A percentile compares a stretch with the other conserved stretches of the same genome.
These are phyloP conservation scores for Aphaenogaster rudis DNA, from an alignment of 1,140 invertebrate species.

Conservation along the genomic window DNA sequence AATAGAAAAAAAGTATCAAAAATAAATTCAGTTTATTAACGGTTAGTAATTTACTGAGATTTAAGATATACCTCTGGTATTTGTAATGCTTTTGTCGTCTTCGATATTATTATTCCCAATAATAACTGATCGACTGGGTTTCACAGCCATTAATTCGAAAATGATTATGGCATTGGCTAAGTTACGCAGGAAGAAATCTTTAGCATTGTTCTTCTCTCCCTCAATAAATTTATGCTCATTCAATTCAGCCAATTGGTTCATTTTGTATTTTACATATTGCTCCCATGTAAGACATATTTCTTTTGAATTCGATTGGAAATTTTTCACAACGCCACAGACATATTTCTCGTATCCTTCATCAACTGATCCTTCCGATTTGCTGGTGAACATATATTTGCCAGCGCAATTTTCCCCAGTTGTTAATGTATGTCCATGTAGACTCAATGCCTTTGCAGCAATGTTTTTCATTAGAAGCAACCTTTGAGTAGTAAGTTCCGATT, in stretches of 20 bases:
- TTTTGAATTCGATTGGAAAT: slow-evolving; percentile 84
- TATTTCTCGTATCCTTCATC: slow-evolving; percentile 74
- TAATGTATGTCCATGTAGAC: slow-evolving; percentile 77
- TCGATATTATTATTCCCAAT: slow-evolving; percentile 80
- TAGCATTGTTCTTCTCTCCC: slow-evolving; percentile 42
- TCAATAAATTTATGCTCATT: slow-evolving; percentile 84
- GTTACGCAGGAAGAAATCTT: slow-evolving; percentile 79
- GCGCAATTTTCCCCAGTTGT: slow-evolving; percentile 58
- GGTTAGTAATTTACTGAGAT: neutral
- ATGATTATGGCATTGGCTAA: slow-evolving; percentile 89
- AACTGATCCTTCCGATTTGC: slow-evolving; percentile 83
- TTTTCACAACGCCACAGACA: slow-evolving; percentile 87
- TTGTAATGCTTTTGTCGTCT: slow-evolving; percentile 82
- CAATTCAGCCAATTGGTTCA: slow-evolving; percentile 76
- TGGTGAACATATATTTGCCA: slow-evolving; percentile 83
- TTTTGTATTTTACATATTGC: slow-evolving; percentile 81
- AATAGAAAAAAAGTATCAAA: neutral
- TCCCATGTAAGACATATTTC: slow-evolving; percentile 83
- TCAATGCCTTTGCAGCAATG: slow-evolving; percentile 82
- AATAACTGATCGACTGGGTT: slow-evolving; percentile 87
- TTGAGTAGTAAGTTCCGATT: slow-evolving; percentile 80
- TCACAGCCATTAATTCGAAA: slow-evolving; percentile 90
- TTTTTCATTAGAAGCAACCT: slow-evolving; percentile 83
- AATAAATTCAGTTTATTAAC: neutral
- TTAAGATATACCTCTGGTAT: slow-evolving; percentile 76